Conservation (phyloP, 1,140 invertebrate genomes). For the Apis dorsata region DNA sequence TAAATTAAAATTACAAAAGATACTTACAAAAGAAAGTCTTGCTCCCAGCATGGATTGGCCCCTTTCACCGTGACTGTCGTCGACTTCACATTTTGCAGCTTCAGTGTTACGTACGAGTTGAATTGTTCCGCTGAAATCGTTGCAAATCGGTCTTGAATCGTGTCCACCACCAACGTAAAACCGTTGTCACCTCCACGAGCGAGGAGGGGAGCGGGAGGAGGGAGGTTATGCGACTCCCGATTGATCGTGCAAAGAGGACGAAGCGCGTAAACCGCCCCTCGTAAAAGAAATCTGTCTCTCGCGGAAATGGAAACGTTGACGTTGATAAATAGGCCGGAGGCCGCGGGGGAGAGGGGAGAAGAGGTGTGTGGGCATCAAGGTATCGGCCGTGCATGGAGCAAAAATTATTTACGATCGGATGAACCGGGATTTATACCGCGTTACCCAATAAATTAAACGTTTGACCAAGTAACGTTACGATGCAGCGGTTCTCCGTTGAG, state of each 20-base stretch:
- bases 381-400: not conserved
- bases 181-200: slow-evolving; percentile 9
- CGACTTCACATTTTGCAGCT: slow-evolving; percentile 98
- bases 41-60: slow-evolving; percentile 96
- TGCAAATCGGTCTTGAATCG: slow-evolving; percentile 18
- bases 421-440: slow-evolving; percentile 19
- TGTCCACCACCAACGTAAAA: not conserved
- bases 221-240: not conserved
- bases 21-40: slow-evolving; percentile 99
- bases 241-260: not conserved
- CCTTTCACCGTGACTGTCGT: slow-evolving; percentile 98
- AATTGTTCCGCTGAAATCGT: slow-evolving; percentile 87
- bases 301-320: slow-evolving; percentile 32
- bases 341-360: too few species aligned
- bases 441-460: slow-evolving; percentile 18
- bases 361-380: not conserved
- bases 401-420: slow-evolving; percentile 44
- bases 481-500: not conserved
- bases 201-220: not conserved
- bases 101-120: slow-evolving; percentile 96
- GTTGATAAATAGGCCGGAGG: slow-evolving; percentile 20
- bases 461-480: not conserved
- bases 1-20: too few species aligned
- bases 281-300: slow-evolving; percentile 35
- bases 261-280: too few species aligned